Percentiles rank a stretch among this genome's conserved stretches.
These are phyloP conservation scores for Deilephila porcellus DNA, from an alignment of 2,888 invertebrate species.

Conservation along the genomic window DNA sequence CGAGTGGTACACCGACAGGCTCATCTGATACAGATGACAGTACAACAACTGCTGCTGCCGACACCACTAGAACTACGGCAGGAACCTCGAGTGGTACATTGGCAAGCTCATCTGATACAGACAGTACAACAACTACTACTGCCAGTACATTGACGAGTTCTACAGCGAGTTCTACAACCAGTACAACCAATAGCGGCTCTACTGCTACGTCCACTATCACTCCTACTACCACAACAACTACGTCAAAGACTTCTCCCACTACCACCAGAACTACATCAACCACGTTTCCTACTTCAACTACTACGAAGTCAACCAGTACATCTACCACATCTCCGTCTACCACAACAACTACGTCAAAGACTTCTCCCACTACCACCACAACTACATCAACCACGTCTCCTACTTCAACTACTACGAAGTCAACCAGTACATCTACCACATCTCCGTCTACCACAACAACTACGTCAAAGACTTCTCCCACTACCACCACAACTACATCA, in stretches of 20 bases:
- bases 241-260: background rate
- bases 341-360: background rate
- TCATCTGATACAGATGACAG: no score
- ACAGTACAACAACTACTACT: background rate
- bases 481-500: background rate
- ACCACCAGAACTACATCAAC: background rate
- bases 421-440: background rate
- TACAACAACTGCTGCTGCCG: no score
- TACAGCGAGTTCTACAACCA: background rate
- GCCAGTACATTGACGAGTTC: background rate
- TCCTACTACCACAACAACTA: background rate
- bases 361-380: background rate
- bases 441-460: background rate
- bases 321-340: background rate
- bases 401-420: background rate
- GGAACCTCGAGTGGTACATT: background rate
- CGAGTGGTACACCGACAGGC: no score
- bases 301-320: background rate
- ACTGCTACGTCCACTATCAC: background rate
- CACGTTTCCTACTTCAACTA: background rate
- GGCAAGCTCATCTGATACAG: background rate
- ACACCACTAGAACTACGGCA: no score
- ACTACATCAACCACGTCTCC: background rate
- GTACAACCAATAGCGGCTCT: background rate
- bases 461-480: background rate